Base-by-base conservation (phyloP, 2,797 vertebrate genomes). In the Chloroceryle inda region DNA sequence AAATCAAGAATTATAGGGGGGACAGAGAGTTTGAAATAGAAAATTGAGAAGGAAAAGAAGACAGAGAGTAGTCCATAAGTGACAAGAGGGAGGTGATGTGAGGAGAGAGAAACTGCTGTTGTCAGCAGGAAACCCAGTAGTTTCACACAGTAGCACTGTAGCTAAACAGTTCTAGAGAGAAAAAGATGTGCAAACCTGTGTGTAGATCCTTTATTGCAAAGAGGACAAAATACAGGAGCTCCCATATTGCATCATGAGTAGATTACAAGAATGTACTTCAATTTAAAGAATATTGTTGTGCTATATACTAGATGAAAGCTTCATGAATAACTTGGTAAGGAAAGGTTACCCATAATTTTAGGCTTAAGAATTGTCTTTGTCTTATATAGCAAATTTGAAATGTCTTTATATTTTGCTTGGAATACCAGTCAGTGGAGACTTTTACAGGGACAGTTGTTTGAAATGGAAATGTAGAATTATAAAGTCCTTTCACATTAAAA, bases 31-130 rank as follows among this genome's bases (percentile, higher is more conserved):
- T 44, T 45, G n/a, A 58, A 61, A 66, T 9, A 49, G 35, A 63
- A 63, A 38, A 15, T 4, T 29, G 5, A 4, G 5, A 40, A 13
- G 10, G 9, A 50, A 68, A 61, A 64, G 13, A 62, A n/a, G 22
- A 19, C 9, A 59, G 11, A 59, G 4, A 45, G 17, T 3, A 8
- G 3, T 40, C 17, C 8, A 3, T 27, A 63, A 74, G 10, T 5
- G 7, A 21, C 15, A n/a, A 38, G 5, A 3, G 15, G 7, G 4
- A 10, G 31, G 11, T 17, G 4, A 5, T 2, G 3, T 18, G 5
- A 10, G 24, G n/a, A 73, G 27, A 73, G 13, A 55, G 38, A 58
- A 49, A 33, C 2, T 23, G n/a, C 5, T 73, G 5, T 56, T 67
- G 5, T 3, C 5, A 81, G 26, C 8, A 67, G 49, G 13, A 81